A percentile compares a stretch with the other conserved stretches of the same genome.
These are phyloP conservation scores for Aplysia californica DNA, from an alignment of 1,140 invertebrate genomes.

Conservation along the genomic window DNA sequence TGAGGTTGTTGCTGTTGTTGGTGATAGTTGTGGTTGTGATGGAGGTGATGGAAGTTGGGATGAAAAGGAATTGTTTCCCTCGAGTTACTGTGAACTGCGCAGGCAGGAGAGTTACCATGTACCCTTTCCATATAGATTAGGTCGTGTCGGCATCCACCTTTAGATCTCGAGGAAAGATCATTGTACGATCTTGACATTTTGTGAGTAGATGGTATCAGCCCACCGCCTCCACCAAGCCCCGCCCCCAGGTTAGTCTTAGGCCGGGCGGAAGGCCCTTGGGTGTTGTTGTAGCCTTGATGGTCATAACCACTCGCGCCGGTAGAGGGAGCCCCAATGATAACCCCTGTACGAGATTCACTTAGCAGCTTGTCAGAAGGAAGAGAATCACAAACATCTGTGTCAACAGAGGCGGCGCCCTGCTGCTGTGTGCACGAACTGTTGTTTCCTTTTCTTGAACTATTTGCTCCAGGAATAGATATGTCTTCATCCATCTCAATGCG, in stretches of 20 bases:
- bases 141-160: not conserved
- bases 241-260: too few species aligned
- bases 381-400: too few species aligned
- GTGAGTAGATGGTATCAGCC: not conserved
- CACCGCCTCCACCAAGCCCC: not conserved
- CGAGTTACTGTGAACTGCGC: too few species aligned
- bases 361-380: not conserved
- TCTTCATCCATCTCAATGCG: too few species aligned
- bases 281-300: not conserved
- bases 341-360: not conserved
- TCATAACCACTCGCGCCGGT: not conserved
- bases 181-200: conserved; percentile 3
- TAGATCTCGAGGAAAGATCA: not conserved
- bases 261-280: too few species aligned
- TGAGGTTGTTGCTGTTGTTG: not conserved
- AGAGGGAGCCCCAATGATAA: not conserved
- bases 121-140: not conserved
- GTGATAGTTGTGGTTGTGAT: not conserved
- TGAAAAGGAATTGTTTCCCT: too few species aligned
- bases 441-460: too few species aligned
- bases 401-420: too few species aligned
- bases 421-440: too few species aligned
- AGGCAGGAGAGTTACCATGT: not conserved
- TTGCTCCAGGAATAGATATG: too few species aligned
- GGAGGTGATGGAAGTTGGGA: too few species aligned